Evolutionary conservation across 2,888 invertebrate genomes (phyloP).

Genomic region (Keiferia lycopersicella): DNA sequence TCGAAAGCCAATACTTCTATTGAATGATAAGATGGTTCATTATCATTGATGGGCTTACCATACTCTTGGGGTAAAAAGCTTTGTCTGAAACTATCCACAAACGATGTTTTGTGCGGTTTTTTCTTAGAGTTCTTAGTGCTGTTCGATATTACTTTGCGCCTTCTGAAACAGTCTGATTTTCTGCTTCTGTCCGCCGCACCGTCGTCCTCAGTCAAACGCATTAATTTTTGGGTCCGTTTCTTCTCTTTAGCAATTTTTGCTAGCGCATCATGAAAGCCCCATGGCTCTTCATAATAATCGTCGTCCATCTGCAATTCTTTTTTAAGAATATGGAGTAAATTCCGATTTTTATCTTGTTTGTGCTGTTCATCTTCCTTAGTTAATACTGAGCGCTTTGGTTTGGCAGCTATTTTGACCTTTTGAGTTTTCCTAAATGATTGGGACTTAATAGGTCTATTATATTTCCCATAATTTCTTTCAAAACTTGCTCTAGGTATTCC

Average conservation of each 20-base stretch:
- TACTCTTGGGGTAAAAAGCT: background rate
- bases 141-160: conserved; percentile 43
- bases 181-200: background rate
- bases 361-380: background rate
- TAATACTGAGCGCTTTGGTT: background rate
- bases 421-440: conserved; percentile 21
- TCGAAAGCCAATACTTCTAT: conserved; percentile 50
- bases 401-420: conserved; percentile 13
- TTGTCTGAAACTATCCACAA: background rate
- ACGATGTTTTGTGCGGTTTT: background rate
- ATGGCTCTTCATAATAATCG: conserved; percentile 47
- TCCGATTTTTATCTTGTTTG: conserved; percentile 39
- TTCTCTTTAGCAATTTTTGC: conserved; percentile 57
- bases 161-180: conserved; percentile 40
- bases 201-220: conserved; percentile 17
- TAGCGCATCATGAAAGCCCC: conserved; percentile 57
- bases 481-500: background rate
- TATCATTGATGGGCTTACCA: background rate
- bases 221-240: conserved; percentile 28
- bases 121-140: conserved; percentile 24
- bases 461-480: background rate
- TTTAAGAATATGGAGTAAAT: conserved; percentile 51
- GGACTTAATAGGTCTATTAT: background rate
- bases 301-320: conserved; percentile 47
- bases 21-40: conserved; percentile 42